phyloP scores from a whole-genome alignment of 2,113 vertebrate genomes.

The Melanocharis versteri region DNA sequence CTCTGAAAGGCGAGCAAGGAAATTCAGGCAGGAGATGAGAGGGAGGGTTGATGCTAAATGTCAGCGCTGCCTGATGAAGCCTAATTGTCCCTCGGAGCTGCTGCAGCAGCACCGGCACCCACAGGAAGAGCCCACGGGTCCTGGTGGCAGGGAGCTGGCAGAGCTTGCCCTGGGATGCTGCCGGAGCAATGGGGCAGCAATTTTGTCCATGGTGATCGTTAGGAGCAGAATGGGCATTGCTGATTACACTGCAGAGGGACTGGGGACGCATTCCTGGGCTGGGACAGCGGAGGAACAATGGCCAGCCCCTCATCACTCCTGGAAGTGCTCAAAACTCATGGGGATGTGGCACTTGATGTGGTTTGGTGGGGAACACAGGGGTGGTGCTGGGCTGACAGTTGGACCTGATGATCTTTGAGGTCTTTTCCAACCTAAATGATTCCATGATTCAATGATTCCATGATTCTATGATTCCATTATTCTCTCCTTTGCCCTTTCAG shows the following conservation, averaged over 20 bases:
- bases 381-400: neutral
- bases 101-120: neutral
- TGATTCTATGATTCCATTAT: neutral
- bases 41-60: constrained; percentile 22
- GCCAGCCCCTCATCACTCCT: neutral
- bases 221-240: neutral
- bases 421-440: neutral
- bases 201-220: accelerated
- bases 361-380: neutral
- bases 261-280: accelerated
- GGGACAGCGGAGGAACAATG: neutral
- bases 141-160: neutral
- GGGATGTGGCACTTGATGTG: neutral
- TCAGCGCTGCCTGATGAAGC: neutral
- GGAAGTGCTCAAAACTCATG: neutral
- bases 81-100: neutral
- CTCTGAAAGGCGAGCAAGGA: constrained; percentile 29
- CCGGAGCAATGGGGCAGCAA: neutral
- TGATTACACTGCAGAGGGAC: neutral
- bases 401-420: neutral
- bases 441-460: neutral
- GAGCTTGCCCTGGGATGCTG: neutral
- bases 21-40: neutral
- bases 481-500: neutral
- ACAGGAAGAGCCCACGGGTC: accelerated